Evolutionary conservation across 1,140 invertebrate genomes (phyloP).

Genomic region (Himalopsyche phryganea): DNA sequence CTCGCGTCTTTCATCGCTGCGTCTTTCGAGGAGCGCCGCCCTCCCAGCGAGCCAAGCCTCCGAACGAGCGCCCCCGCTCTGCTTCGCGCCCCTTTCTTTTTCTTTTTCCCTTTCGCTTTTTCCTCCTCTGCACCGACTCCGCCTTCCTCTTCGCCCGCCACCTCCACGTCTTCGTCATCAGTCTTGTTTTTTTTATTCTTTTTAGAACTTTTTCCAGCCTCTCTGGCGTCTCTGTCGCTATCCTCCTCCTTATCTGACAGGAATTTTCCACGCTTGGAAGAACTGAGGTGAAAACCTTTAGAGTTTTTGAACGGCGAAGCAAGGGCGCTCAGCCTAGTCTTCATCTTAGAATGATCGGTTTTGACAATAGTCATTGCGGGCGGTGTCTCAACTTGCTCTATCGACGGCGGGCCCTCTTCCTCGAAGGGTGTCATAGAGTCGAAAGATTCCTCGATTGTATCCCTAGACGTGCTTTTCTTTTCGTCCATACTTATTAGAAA

Average conservation of each 20-base stretch:
- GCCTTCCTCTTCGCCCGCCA: conserved; percentile 20
- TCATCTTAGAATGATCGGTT: conserved; percentile 16
- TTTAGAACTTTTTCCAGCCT: background rate
- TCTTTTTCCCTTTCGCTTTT: conserved; percentile 20
- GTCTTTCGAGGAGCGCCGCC: background rate
- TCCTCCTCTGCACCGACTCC: conserved; percentile 19
- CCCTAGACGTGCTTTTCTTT: conserved; percentile 9
- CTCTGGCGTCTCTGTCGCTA: conserved; percentile 19
- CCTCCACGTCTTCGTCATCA: conserved; percentile 4
- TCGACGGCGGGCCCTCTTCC: conserved; percentile 14
- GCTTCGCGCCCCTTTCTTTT: conserved; percentile 29
- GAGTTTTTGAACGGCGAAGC: conserved; percentile 26
- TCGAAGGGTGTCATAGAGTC: conserved; percentile 21
- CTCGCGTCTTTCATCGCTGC: background rate
- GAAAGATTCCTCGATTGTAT: conserved; percentile 29
- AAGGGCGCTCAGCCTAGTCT: conserved; percentile 22
- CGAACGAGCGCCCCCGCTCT: conserved; percentile 28
- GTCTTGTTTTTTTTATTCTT: conserved; percentile 18
- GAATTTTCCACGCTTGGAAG: conserved; percentile 13
- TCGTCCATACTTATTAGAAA: background rate
- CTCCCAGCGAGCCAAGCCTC: conserved; percentile 20
- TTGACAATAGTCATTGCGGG: conserved; percentile 8
- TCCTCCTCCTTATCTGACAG: conserved; percentile 21
- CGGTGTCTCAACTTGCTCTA: conserved; percentile 18
- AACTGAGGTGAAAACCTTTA: conserved; percentile 19